Conservation (phyloP, 2,888 invertebrate species). For the Oeneis ivallda region DNA sequence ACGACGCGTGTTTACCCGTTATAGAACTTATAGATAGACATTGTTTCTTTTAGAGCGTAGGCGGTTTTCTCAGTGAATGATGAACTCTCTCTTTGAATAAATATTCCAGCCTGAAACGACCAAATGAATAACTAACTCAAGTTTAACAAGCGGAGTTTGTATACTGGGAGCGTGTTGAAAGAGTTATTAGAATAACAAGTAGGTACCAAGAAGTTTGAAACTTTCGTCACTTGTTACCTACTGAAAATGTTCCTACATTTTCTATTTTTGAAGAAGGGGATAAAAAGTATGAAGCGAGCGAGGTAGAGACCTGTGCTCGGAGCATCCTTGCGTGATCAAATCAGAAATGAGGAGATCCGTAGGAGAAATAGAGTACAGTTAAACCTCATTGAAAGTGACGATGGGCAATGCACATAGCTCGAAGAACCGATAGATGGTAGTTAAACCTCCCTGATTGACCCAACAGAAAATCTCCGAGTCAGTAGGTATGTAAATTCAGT, state of each 20-base stretch:
- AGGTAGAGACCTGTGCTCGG: too few relatives aligned
- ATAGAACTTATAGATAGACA: not conserved
- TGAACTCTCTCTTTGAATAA: not conserved
- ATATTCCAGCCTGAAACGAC: slow-evolving; percentile 4
- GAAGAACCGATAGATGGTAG: too few relatives aligned
- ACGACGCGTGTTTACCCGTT: not conserved
- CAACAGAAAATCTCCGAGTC: too few relatives aligned
- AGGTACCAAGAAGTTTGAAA: not conserved
- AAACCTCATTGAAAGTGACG: too few relatives aligned
- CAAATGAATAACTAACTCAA: slow-evolving; percentile 2
- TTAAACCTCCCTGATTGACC: too few relatives aligned
- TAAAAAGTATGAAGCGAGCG: too few relatives aligned
- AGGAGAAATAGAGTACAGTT: too few relatives aligned
- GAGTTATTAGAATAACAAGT: slow-evolving; percentile 11
- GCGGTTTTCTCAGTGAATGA: not conserved
- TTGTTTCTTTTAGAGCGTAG: not conserved
- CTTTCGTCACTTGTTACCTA: not conserved
- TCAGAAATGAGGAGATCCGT: too few relatives aligned
- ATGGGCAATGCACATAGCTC: too few relatives aligned
- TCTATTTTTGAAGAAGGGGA: not conserved
- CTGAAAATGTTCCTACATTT: not conserved
- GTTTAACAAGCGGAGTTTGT: slow-evolving; percentile 10
- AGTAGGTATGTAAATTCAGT: too few relatives aligned
- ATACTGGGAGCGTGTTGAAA: slow-evolving; percentile 2
- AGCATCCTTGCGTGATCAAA: too few relatives aligned